Evolutionary conservation across 2,888 invertebrate genomes (phyloP), one percentile per base, ranked within the genome.

Genomic region (Agonopterix arenella): DNA sequence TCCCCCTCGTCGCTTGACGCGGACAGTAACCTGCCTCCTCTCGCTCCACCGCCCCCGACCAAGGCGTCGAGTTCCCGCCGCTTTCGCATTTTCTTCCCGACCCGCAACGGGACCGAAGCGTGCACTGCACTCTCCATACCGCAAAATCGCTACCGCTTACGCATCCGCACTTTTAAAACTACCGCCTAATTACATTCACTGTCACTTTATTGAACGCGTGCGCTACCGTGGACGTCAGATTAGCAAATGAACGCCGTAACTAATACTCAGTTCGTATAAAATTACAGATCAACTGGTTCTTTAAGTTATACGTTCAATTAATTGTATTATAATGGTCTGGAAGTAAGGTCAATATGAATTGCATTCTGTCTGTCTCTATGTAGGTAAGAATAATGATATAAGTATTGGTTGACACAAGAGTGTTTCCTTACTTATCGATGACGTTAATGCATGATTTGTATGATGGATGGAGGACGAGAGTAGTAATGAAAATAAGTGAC

Each of bases 21-120:
- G 46, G 93, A 90, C 64, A 92, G 86, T 60, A 93, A 90, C 73
- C 93, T 83, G 44, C 89, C 89, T 1, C 88, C 80, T 4, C 90
- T 72, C 28, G 82, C 80, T 1, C 80, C 86, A 36, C 72, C 81
- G 72, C 93, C 74, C 81, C 90, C 70, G 47, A 93, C 93, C 49
- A 94, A 77, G 44, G 94, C 94, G 73, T 94, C 94, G 62, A 94
- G 81, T 76, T 94, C 94, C 68, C 93, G 91, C 59, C 94, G 90
- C 73, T 94, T 94, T 69, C 93, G 90, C 93, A 94, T 94, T 83
- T 94, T 94, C 80, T 94, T 94, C 59, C 90, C 75, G 85, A 93
- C 81, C 85, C 93, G 73, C 82, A 93, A 77, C 91, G 93, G 80
- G 85, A 92, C 83, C 72, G 91, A 73, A 89, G 92, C 80, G 86